phyloP scores from a whole-genome alignment of 2,797 vertebrate genomes.

The Brachyalestes nurse region DNA sequence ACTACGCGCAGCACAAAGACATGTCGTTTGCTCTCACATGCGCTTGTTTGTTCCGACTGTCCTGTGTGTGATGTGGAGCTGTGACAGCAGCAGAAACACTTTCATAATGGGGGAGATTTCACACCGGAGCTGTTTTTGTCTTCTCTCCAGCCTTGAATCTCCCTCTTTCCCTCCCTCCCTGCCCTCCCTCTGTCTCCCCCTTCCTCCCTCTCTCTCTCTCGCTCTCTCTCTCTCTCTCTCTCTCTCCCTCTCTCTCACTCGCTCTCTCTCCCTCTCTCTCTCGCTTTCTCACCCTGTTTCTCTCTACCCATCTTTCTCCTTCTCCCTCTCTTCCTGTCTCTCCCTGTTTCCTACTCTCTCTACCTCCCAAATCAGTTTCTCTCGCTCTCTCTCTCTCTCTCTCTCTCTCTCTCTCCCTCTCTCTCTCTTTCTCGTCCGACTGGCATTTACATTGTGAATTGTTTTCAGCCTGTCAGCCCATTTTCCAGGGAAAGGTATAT shows the following conservation, averaged over 20 bases:
- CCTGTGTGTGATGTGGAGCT: conserved; percentile 28
- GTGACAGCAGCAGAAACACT: conserved; percentile 18
- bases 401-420: neutral
- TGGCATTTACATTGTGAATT: conserved; percentile 55
- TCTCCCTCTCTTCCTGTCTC: conserved; percentile 9
- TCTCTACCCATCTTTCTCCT: neutral
- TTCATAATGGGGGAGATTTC: conserved; percentile 21
- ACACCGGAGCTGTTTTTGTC: conserved; percentile 7
- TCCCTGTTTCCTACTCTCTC: conserved; percentile 6
- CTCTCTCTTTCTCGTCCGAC: conserved; percentile 10
- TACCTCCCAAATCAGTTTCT: conserved; percentile 7
- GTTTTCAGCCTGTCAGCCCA: conserved; percentile 53
- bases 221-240: conserved; percentile 25
- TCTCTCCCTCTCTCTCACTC: neutral
- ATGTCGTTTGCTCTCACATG: neutral
- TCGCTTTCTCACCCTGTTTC: conserved; percentile 19
- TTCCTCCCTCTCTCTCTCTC: conserved; percentile 23
- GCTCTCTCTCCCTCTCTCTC: conserved; percentile 12
- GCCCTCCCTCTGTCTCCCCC: conserved; percentile 10
- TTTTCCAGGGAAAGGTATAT: conserved; percentile 6
- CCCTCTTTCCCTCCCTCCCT: conserved; percentile 14
- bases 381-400: conserved; percentile 19
- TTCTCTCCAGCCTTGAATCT: neutral
- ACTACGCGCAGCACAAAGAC: conserved; percentile 16
- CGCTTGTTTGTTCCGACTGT: conserved; percentile 9